phyloP scores from a whole-genome alignment of 1,140 invertebrate genomes.

The Drosophila pruinosa region DNA sequence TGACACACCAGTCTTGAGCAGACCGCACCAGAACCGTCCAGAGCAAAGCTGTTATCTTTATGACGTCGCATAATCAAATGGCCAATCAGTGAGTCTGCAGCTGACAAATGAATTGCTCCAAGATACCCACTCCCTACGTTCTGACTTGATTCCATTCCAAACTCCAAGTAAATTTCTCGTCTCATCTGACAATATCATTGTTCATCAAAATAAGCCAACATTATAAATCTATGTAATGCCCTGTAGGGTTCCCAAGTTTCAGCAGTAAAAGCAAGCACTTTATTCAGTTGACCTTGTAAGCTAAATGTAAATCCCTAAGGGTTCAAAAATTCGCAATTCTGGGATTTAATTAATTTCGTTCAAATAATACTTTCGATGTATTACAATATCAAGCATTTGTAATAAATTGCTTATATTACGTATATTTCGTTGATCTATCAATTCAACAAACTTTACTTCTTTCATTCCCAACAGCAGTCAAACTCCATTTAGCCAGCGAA shows the following conservation, averaged over 20 bases:
- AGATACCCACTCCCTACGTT: no score
- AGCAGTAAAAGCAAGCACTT: neutral
- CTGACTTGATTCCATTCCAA: constrained; percentile 4
- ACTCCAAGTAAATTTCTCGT: neutral
- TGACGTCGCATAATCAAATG: constrained; percentile 74
- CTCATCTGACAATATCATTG: neutral
- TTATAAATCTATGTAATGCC: neutral
- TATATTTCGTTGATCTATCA: neutral
- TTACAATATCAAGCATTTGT: no score
- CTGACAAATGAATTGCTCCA: constrained; percentile 65
- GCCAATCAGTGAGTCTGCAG: constrained; percentile 61
- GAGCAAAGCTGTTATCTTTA: constrained; percentile 66
- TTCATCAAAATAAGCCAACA: neutral
- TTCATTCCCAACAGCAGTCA: neutral
- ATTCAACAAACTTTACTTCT: neutral
- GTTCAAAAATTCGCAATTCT: no score
- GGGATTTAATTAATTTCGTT: no score
- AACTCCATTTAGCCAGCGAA: neutral
- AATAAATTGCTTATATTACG: no score
- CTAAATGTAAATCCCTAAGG: no score
- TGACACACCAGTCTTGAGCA: constrained; percentile 31
- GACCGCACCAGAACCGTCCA: neutral
- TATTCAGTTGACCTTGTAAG: neutral
- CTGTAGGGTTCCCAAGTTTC: neutral
- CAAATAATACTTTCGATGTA: no score